phyloP scores from a whole-genome alignment of 2,113 vertebrate species.

The Notarius quadriscutis region DNA sequence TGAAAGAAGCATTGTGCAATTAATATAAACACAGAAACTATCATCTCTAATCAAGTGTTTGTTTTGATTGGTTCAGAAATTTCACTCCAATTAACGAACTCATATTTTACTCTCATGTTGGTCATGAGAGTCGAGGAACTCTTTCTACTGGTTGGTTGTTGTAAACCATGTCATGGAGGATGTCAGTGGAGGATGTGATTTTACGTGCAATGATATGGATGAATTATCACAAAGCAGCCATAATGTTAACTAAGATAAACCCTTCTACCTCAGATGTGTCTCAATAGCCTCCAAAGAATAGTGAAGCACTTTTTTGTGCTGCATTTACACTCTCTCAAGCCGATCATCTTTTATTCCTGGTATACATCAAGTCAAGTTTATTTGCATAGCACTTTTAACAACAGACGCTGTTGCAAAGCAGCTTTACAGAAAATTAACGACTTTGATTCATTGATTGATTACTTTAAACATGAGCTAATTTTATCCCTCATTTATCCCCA shows the following conservation, averaged over 20 bases:
- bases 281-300: too few species aligned
- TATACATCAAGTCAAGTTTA: too few species aligned
- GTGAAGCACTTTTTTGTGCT: too few species aligned
- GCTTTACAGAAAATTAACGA: too few species aligned
- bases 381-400: too few species aligned
- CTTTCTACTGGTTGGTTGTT: background rate
- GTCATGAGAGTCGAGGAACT: background rate
- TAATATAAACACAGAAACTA: constrained; percentile 38
- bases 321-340: too few species aligned
- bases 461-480: too few species aligned
- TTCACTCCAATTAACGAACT: background rate
- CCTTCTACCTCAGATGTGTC: too few species aligned
- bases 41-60: background rate
- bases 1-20: background rate
- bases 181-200: background rate
- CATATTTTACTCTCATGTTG: background rate
- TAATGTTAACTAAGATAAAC: background rate
- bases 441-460: too few species aligned
- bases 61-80: background rate
- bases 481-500: too few species aligned
- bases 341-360: background rate
- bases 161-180: background rate
- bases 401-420: too few species aligned
- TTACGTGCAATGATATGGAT: background rate
- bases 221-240: background rate